Percentiles rank a stretch among this genome's conserved stretches.
Evolutionary conservation across 2,113 vertebrate genomes (phyloP).

Genomic region (Pteruthius melanotis): DNA sequence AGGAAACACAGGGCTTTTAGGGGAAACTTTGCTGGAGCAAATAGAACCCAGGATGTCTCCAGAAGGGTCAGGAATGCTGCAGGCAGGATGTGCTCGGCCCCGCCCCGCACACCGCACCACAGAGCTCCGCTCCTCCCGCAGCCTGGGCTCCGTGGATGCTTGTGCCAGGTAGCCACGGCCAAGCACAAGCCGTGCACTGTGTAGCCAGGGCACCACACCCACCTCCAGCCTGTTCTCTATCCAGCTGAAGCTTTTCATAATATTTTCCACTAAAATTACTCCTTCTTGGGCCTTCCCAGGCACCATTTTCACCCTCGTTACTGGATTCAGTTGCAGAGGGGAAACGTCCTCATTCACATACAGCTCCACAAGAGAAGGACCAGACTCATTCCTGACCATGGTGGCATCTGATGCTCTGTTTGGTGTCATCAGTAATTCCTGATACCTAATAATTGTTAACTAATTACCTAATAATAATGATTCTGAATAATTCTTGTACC

Average conservation of each 20-base stretch:
- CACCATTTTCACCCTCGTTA: fast-evolving
- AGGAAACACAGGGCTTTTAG: background rate
- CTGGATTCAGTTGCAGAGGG: background rate
- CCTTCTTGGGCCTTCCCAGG: background rate
- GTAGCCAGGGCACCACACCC: background rate
- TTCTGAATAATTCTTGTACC: background rate
- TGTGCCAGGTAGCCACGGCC: background rate
- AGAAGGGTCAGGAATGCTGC: fast-evolving
- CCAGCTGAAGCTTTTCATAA: background rate
- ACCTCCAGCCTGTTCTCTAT: background rate
- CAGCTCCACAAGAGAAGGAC: background rate
- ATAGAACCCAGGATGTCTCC: background rate
- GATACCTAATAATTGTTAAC: background rate
- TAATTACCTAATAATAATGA: background rate
- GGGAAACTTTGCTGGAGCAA: background rate
- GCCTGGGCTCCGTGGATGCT: fast-evolving
- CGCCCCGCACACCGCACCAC: background rate
- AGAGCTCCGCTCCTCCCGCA: background rate
- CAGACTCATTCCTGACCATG: fast-evolving
- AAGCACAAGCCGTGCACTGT: background rate
- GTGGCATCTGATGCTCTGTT: background rate
- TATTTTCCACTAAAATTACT: background rate
- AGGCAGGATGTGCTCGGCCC: fast-evolving
- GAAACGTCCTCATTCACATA: fast-evolving
- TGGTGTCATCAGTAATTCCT: background rate